Base-by-base conservation (phyloP, 2,113 vertebrate genomes). In the Campylomormyrus tamandua region DNA sequence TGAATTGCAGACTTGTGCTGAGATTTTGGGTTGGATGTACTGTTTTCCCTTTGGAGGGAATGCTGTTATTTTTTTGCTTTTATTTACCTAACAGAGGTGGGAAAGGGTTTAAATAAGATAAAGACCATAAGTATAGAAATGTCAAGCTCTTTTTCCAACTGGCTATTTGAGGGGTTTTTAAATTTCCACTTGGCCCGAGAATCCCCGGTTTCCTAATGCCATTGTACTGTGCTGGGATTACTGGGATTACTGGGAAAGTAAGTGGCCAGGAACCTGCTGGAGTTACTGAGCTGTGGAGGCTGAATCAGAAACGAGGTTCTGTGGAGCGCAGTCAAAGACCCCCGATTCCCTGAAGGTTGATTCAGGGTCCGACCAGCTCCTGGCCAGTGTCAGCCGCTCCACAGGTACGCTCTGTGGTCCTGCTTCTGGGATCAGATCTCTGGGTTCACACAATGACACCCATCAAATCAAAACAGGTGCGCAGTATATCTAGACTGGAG, bases 171-270 rank as follows among this genome's bases (percentile, higher is more conserved):
- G 85, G 89, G 89, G 42, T 87, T 80, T 90, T 90, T 31, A 70
- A 45, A 90, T 87, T 90, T 90, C 89, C 89, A 77, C 89, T 87
- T 87, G 89, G 89, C 89, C 85, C 42, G 66, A 87, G 49, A 45
- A 86, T 90, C 27, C 58, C 46, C 27, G 46, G 42, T 39, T 87
- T 80, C 45, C 17, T 90, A 90, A 90, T 90, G 84, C 89, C 89
- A 87, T 90, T 90, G 58, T 70, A 66, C 17, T 77, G 89, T 46
- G 85, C 89, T 87, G 89, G 74, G 89, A 90, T 90, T 90, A 90
- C 66, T 87, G 89, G 74, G 89, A 90, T 90, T 90, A 90, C 85
- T 31, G 46, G 21, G 48, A 90, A 87, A 27, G 89, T 80, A 90
- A 90, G 89, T 66, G 58, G 58, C 89, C 66, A 46, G 85, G 77